A percentile compares a stretch with the other conserved stretches of the same genome.
These are phyloP conservation scores for Dynastes hyllus DNA, from an alignment of 2,888 invertebrate species.

Conservation along the genomic window DNA sequence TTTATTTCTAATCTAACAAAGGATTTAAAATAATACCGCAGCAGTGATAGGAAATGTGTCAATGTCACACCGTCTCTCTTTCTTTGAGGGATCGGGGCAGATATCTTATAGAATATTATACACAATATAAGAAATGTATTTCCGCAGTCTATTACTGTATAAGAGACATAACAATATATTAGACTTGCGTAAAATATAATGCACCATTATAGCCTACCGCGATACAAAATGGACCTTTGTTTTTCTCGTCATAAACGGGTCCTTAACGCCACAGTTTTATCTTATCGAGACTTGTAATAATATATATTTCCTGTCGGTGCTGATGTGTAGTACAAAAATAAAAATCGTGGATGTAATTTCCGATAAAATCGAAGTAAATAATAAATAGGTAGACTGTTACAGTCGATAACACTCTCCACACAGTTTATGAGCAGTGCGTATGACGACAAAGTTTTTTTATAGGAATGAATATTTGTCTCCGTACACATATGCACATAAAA, in stretches of 20 bases:
- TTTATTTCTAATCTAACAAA: conserved; percentile 24
- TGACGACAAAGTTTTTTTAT: conserved; percentile 16
- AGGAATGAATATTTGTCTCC: conserved; percentile 6
- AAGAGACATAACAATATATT: background rate
- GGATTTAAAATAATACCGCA: conserved; percentile 24
- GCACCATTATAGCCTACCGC: background rate
- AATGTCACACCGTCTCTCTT: conserved; percentile 61
- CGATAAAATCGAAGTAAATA: conserved; percentile 34
- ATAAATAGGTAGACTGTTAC: background rate
- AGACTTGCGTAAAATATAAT: too few species aligned
- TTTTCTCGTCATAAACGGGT: conserved; percentile 20
- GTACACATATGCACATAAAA: background rate
- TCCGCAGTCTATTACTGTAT: conserved; percentile 52
- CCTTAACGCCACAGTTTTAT: conserved; percentile 21
- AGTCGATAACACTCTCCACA: background rate
- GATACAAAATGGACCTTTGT: conserved; percentile 3
- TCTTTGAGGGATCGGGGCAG: background rate
- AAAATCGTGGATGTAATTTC: conserved; percentile 19
- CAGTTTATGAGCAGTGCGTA: conserved; percentile 6
- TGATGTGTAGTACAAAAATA: conserved; percentile 3
- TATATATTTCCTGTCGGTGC: conserved; percentile 18
- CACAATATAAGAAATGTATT: conserved; percentile 47
- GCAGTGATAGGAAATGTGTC: conserved; percentile 62
- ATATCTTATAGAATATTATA: conserved; percentile 39
- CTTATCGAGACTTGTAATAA: conserved; percentile 32